phyloP scores from a whole-genome alignment of 2,113 vertebrate species.

The Hiodon alosoides region DNA sequence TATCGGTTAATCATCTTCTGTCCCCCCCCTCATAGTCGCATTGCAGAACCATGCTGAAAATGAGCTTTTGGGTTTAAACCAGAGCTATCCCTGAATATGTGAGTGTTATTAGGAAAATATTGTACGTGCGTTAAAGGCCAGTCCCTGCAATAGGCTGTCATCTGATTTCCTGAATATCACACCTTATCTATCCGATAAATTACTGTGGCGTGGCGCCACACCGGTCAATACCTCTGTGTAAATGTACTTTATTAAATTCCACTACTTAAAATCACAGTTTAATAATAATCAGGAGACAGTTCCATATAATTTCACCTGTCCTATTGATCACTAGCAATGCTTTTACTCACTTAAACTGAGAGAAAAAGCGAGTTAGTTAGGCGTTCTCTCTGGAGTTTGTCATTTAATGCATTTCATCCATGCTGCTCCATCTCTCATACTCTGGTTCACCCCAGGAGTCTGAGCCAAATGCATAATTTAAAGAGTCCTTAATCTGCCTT shows the following conservation, averaged over 20 bases:
- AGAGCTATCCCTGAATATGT: too few species aligned
- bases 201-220: too few species aligned
- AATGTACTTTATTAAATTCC: conserved; percentile 30
- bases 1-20: too few species aligned
- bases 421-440: conserved; percentile 48
- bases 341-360: conserved; percentile 28
- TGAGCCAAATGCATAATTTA: conserved; percentile 66
- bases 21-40: too few species aligned
- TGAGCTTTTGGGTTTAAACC: too few species aligned
- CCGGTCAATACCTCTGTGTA: not conserved
- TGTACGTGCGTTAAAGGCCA: too few species aligned
- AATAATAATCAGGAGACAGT: conserved; percentile 33
- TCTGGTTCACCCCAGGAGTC: conserved; percentile 53
- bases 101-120: too few species aligned
- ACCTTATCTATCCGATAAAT: too few species aligned
- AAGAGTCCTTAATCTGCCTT: conserved; percentile 65
- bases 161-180: too few species aligned
- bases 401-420: conserved; percentile 47
- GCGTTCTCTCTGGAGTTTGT: conserved; percentile 35
- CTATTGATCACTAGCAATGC: conserved; percentile 38
- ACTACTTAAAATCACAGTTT: conserved; percentile 39
- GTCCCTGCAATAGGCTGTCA: too few species aligned
- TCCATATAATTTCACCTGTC: conserved; percentile 33
- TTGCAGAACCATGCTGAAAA: too few species aligned
- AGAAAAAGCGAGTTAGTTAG: conserved; percentile 40